Base-by-base conservation (phyloP, 2,113 vertebrate species). In the Crotalus horridus region DNA sequence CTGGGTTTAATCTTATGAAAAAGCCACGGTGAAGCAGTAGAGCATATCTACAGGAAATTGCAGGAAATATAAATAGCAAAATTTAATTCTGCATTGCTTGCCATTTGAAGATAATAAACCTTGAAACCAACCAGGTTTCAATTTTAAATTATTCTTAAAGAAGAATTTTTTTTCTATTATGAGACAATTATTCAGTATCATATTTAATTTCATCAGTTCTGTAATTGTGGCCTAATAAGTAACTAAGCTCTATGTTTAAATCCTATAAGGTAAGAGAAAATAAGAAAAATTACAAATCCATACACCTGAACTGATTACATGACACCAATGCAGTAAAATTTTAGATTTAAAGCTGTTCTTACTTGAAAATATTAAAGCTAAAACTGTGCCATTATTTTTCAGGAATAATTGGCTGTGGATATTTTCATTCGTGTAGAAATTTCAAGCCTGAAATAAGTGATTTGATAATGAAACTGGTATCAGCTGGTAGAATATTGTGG, bases 401-500 rank as follows among this genome's bases (percentile, higher is more conserved):
- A 98, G 98, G 98, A 95, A 0, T 96, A 92, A 96, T 99, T 95
- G 98, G 98, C 54, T 97, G 95, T 96, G 98, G 98, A 64, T 98
- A 98, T 94, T 98, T 98, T 92, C 96, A 98, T 94, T 46, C 96
- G 15, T 98, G 98, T 89, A 98, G 98, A 95, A 94, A 95, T 4
- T 99, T 99, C 93, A 96, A 21, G 3, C 85, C 95, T 89, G 97
- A 98, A 90, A 87, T 98, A 91, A 97, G 97, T 95, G 95, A 96
- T 0, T 97, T 98, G 96, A 96, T 98, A 61, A 94, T 94, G 51
- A 94, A 93, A 91, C 97, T 99, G 61, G 98, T 99, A 54, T 93
- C 97, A 33, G 95, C 97, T 29, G 97, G 98, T 86, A 97, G 98
- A 96, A 96, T 98, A 93, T 85, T 99, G 53, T 98, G 98, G 98